Evolutionary conservation across 2,113 vertebrate genomes (phyloP).

Genomic region (Origma solitaria): DNA sequence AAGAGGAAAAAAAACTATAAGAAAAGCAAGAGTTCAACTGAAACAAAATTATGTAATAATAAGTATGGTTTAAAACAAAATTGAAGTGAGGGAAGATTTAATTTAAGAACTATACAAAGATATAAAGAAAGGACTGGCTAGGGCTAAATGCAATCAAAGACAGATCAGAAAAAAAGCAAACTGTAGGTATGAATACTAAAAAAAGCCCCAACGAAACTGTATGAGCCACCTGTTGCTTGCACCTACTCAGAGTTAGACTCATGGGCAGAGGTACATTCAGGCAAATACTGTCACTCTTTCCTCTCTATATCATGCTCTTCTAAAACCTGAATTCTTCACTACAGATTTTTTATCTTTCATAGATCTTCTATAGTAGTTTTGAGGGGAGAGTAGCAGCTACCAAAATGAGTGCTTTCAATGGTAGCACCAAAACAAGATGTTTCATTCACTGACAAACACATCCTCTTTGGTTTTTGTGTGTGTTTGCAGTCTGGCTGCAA

Average conservation of each 20-base stretch:
- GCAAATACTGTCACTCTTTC: neutral
- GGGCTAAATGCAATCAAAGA: neutral
- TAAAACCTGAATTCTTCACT: neutral
- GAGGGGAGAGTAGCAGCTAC: neutral
- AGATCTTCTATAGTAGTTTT: neutral
- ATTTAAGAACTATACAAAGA: neutral
- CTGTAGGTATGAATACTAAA: neutral
- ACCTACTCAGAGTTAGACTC: neutral
- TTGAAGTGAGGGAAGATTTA: neutral
- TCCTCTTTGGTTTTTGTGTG: neutral
- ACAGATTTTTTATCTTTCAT: neutral
- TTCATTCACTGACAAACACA: conserved; percentile 3
- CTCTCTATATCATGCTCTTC: neutral
- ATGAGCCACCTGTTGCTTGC: neutral
- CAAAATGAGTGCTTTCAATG: neutral
- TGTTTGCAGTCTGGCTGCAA: neutral
- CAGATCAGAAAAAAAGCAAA: neutral
- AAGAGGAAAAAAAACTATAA: neutral
- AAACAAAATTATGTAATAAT: neutral
- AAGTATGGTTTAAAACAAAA: neutral
- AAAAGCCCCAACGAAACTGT: neutral
- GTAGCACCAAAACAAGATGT: neutral
- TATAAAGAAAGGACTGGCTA: neutral
- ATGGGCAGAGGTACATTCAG: neutral
- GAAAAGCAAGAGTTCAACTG: neutral